A percentile compares a stretch with the other conserved stretches of the same genome.
Evolutionary conservation across 1,140 invertebrate genomes (phyloP).

Genomic region (Zaprionus africanus): DNA sequence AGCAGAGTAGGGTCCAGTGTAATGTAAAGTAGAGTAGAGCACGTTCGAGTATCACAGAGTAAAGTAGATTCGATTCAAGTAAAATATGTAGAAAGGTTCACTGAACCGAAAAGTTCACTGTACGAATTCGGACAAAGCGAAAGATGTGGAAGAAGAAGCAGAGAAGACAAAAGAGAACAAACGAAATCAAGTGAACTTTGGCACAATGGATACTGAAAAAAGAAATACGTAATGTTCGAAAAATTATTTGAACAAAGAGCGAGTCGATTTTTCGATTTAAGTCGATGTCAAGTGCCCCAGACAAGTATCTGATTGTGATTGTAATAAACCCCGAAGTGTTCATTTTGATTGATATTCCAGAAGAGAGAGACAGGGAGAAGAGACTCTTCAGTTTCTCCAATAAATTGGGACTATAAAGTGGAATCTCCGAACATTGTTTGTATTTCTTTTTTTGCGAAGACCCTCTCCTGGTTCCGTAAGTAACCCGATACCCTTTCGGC

Average conservation of each 20-base stretch:
- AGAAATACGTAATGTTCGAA: conserved; percentile 10
- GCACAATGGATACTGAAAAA: conserved; percentile 27
- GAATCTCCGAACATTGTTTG: neutral
- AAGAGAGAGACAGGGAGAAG: neutral
- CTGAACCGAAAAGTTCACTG: conserved; percentile 59
- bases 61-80: conserved; percentile 9
- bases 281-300: neutral
- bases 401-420: neutral
- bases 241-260: conserved; percentile 32
- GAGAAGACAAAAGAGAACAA: conserved; percentile 15
- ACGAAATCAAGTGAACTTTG: conserved; percentile 46
- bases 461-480: neutral
- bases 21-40: too few relatives aligned
- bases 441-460: neutral
- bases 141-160: conserved; percentile 9
- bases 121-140: conserved; percentile 36
- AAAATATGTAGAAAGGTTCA: conserved; percentile 48
- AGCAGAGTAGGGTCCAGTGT: too few relatives aligned
- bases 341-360: conserved; percentile 7
- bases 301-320: neutral
- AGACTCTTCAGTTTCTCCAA: neutral
- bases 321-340: neutral
- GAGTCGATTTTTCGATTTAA: conserved; percentile 1
- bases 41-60: neutral
- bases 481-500: conserved; percentile 1